These are phyloP conservation scores for Molothrus aeneus DNA, from an alignment of 2,797 vertebrate genomes.

Conservation along the genomic window DNA sequence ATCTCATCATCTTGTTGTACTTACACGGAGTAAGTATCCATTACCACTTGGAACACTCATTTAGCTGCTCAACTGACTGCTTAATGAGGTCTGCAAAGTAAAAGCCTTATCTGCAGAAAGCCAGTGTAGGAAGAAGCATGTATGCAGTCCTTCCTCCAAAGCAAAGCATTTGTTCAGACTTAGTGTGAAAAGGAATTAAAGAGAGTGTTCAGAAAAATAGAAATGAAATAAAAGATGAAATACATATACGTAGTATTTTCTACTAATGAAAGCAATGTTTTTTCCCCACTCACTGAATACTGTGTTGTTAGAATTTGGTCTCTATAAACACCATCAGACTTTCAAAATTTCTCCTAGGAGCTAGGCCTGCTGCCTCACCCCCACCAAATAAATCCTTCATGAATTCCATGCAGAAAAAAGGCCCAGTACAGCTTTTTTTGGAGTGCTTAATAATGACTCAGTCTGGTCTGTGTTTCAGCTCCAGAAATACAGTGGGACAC, in stretches of 20 bases:
- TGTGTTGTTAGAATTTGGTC: background rate
- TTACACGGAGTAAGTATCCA: constrained; percentile 46
- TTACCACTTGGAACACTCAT: constrained; percentile 51
- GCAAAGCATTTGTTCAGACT: background rate
- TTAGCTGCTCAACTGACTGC: constrained; percentile 61
- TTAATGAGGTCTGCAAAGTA: constrained; percentile 41
- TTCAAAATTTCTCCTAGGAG: background rate
- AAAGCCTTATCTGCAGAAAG: constrained; percentile 17
- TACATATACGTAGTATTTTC: accelerated
- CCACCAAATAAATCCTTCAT: background rate
- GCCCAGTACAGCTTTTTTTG: background rate
- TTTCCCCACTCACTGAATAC: background rate
- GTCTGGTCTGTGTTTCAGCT: background rate
- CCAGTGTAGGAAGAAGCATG: background rate
- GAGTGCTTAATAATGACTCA: background rate
- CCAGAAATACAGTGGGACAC: background rate
- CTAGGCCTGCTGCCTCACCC: background rate
- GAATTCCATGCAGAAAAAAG: background rate
- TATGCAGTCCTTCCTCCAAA: background rate
- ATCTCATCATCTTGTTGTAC: constrained; percentile 54
- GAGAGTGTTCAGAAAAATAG: accelerated
- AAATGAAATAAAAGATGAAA: background rate
- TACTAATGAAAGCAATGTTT: background rate
- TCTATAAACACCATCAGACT: background rate
- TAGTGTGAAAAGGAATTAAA: background rate